Base-by-base conservation (phyloP, 2,113 vertebrate genomes). In the Fulmarus glacialis region DNA sequence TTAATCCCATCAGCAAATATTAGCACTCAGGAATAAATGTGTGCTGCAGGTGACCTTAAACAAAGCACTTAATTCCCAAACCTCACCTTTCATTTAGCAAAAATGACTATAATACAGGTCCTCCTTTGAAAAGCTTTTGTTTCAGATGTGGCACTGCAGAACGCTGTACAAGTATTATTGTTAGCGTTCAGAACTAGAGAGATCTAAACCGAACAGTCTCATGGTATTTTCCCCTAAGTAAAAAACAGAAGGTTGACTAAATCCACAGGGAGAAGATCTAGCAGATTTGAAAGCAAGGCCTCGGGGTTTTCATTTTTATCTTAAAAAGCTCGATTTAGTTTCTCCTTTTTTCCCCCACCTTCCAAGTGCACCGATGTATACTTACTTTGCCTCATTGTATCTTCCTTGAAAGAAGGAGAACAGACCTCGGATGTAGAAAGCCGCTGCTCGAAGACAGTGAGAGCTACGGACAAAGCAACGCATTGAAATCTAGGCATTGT, bases 391-490 rank as follows among this genome's bases (percentile, higher is more conserved):
- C 97, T 99, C 99, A 0, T 99, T 99, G 98, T 99, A 99, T 72
- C 99, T 99, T 74, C 99, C 99, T 97, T 99, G 99, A 92, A 99
- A 99, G 96, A 99, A 99, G 96, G 99, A 99, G 96, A 99, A 99
- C 40, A 99, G 99, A 18, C 99, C 99, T 11, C 99, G 98, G 97
- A 99, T 99, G 90, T 99, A 99, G 97, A 99, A 99, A 12, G 99
- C 99, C 0, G 99, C 99, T 1, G 99, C 99, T 15, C 99, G 99
- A 6, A 99, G 99, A 82, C 99, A 99, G 91, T 99, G 99, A 12
- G 99, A 99, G 94, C 99, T 99, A 40, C 0, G 11, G 82, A 2
- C 6, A 56, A 38, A 90, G 48, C 21, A 47, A 3, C 1, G 4
- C 11, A 8, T 4, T 78, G 56, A 64, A 4, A 66, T 5, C 5